Conservation (phyloP, 2,113 vertebrate genomes). For the Genyomyrus donnyi region DNA sequence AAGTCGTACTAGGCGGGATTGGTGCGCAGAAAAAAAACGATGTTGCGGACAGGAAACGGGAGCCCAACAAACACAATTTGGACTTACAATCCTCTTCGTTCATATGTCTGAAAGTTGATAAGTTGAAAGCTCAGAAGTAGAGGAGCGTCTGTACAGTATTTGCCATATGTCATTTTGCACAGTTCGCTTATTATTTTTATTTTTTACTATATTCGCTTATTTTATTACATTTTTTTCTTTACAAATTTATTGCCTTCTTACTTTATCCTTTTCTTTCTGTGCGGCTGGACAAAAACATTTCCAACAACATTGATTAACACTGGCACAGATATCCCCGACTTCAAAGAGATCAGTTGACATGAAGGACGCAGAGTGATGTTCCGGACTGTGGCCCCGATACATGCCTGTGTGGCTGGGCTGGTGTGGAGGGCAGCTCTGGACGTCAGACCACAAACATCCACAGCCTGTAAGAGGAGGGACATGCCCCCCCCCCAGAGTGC, state of each 20-base stretch:
- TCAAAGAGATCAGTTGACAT: neutral
- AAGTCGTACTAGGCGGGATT: no score
- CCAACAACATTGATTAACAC: neutral
- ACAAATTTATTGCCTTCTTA: neutral
- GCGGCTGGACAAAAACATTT: neutral
- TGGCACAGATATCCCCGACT: neutral
- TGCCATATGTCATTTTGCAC: neutral
- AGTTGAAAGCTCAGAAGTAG: no score
- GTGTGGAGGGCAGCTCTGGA: neutral
- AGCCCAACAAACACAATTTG: no score
- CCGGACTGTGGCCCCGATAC: neutral
- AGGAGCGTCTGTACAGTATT: neutral
- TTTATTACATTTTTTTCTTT: neutral
- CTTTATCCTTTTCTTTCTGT: neutral
- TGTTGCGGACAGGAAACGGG: no score
- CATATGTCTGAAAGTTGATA: no score
- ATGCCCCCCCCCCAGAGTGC: neutral
- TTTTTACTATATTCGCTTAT: neutral
- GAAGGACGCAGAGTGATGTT: neutral
- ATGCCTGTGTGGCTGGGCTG: neutral
- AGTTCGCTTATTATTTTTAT: neutral
- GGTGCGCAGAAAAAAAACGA: rapidly evolving
- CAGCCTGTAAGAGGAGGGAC: neutral
- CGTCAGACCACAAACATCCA: neutral
- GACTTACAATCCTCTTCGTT: no score